Base-by-base conservation (phyloP, 2,888 invertebrate species). In the Cryptocephalus primarius region DNA sequence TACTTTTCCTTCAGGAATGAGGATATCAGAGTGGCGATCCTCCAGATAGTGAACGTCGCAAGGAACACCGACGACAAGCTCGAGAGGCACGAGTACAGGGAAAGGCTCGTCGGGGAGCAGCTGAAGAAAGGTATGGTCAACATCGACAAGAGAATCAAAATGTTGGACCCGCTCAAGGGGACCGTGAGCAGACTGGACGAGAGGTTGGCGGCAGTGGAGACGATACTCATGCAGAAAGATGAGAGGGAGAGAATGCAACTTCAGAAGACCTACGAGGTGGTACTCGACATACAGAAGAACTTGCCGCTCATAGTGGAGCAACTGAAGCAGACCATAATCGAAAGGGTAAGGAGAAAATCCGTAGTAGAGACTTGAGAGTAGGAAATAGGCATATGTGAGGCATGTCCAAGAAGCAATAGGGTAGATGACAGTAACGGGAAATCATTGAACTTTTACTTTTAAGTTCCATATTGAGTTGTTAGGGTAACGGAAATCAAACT, bases 21-120 rank as follows among this genome's bases (percentile, higher is more conserved):
- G 69, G 82, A 83, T 58, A 84, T 87, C 54, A 78, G 85, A 52
- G 84, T 86, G 60, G 88, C 87, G 1, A 80, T 91, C 65, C 67
- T 89, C 52, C 86, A 88, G 13, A 71, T 90, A 48, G 83, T 88
- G 9, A 85, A 86, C 62, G 85, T 88, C 66, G 83, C 88, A 66
- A 78, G 87, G 40, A 77, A 80, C 36, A 79, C 85, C 43, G 88
- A 87, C 52, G 87, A 86, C 62, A 90, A 89, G 70, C 67, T 91
- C 51, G 89, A 90, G 62, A 73, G 90, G 11, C 90, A 91, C 67
- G 90, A 91, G 66, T 81, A 78, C 58, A 74, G 91, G 9, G 89
- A 90, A 66, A 77, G 86, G 53, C 80, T 81, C 1, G 70, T 88
- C 14, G 88, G 87, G 0, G 89, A 90, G 47, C 78, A 85, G 55